A percentile compares a stretch with the other conserved stretches of the same genome.
phyloP scores from a whole-genome alignment of 1,140 invertebrate genomes.

The Pogonognathellus flavescens region DNA sequence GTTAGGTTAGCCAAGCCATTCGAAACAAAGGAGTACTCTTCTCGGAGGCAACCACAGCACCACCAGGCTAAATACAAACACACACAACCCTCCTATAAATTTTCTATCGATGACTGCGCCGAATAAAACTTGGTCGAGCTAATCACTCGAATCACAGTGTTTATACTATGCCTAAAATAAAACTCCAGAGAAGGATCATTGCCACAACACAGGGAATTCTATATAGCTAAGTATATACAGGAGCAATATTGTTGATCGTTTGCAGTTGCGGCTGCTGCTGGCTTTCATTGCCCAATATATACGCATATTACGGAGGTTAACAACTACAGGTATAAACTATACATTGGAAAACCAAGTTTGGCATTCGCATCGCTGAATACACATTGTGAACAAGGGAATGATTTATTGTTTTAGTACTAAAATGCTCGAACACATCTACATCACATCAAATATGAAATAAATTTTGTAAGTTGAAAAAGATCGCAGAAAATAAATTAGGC shows the following conservation, averaged over 20 bases:
- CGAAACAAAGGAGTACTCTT: constrained; percentile 23
- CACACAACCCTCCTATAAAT: not conserved
- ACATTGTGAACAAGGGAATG: not conserved
- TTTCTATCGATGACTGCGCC: constrained; percentile 45
- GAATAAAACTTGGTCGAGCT: constrained; percentile 32
- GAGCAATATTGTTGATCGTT: no score
- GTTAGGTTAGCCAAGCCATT: constrained; percentile 9
- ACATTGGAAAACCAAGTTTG: no score
- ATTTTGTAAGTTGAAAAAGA: constrained; percentile 27
- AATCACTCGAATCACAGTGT: constrained; percentile 17
- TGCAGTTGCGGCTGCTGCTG: no score
- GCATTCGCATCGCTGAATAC: no score
- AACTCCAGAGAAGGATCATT: not conserved
- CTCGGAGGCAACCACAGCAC: not conserved
- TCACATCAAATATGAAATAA: constrained; percentile 49
- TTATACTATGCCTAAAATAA: not conserved
- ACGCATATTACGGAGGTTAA: no score
- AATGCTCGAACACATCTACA: not conserved
- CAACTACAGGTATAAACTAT: no score
- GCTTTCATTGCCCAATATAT: no score
- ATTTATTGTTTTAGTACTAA: constrained; percentile 23
- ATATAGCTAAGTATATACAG: no score
- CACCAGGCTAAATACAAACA: not conserved
- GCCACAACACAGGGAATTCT: not conserved
- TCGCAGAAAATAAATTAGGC: constrained; percentile 39